phyloP scores from a whole-genome alignment of 2,888 invertebrate genomes.

The Apantesis nais region DNA sequence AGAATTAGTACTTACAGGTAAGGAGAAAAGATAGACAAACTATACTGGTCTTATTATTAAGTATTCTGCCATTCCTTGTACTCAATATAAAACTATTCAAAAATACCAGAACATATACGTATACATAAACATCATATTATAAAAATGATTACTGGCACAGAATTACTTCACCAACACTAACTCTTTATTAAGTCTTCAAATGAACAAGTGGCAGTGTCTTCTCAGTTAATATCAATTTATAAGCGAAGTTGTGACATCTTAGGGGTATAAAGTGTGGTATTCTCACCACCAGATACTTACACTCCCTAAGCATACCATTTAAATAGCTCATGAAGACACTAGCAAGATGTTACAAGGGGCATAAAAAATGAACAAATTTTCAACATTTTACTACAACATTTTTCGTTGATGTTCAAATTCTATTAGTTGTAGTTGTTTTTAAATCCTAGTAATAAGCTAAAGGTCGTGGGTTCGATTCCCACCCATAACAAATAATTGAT shows the following conservation, averaged over 20 bases:
- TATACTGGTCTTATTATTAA: not conserved
- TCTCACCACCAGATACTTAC: not conserved
- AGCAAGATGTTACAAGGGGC: slow-evolving; percentile 21
- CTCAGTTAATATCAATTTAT: not conserved
- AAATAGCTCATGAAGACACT: slow-evolving; percentile 10
- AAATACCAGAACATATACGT: not conserved
- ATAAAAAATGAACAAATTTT: not conserved
- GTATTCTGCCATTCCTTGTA: not conserved
- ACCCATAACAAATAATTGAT: too few relatives aligned
- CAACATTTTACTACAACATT: not conserved
- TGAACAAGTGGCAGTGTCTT: not conserved
- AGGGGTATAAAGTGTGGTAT: not conserved
- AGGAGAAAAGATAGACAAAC: not conserved
- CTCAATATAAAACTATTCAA: not conserved
- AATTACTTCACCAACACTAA: not conserved
- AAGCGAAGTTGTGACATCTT: slow-evolving; percentile 12
- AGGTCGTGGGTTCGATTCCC: too few relatives aligned
- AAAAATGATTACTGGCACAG: not conserved
- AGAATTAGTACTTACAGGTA: not conserved
- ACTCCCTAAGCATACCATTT: slow-evolving; percentile 9
- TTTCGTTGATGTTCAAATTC: not conserved
- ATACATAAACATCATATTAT: not conserved
- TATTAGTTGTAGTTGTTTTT: not conserved
- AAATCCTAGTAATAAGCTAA: too few relatives aligned
- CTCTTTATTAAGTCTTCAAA: not conserved